Percentiles rank a stretch among this genome's conserved stretches.
Evolutionary conservation across 2,797 vertebrate genomes (phyloP).

Genomic region (Anguilla obscura): DNA sequence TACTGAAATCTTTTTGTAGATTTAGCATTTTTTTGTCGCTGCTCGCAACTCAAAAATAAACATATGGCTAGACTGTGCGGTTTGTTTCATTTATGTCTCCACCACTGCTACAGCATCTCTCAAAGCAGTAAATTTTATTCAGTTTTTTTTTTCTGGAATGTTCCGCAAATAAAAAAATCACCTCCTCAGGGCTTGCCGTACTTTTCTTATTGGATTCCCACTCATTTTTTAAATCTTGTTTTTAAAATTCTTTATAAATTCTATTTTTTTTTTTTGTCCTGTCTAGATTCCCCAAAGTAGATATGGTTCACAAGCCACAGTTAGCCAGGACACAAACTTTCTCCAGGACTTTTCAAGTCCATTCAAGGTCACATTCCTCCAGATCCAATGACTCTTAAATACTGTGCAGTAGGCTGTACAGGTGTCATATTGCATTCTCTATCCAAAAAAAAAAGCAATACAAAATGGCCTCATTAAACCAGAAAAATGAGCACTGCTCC

Average conservation of each 20-base stretch:
- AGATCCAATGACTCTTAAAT: neutral
- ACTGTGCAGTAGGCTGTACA: neutral
- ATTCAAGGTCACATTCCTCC: neutral
- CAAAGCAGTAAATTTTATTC: neutral
- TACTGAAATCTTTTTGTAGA: constrained; percentile 8
- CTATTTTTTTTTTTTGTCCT: neutral
- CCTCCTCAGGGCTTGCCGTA: neutral
- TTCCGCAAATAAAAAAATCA: neutral
- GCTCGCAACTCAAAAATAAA: neutral
- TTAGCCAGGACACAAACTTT: neutral
- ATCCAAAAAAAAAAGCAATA: neutral
- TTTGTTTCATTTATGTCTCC: neutral
- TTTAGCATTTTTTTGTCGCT: neutral
- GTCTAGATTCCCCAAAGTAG: neutral
- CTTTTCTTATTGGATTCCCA: neutral
- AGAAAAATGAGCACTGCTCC: neutral
- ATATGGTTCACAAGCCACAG: neutral
- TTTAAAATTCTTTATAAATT: neutral
- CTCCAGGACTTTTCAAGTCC: neutral
- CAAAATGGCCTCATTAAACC: neutral
- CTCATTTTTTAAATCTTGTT: neutral
- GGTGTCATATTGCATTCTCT: neutral
- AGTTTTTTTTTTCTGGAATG: neutral
- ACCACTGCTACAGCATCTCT: neutral
- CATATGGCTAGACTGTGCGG: neutral